Evolutionary conservation across 2,113 vertebrate genomes (phyloP).

Genomic region (Sinocyclocheilus maitianheensis): DNA sequence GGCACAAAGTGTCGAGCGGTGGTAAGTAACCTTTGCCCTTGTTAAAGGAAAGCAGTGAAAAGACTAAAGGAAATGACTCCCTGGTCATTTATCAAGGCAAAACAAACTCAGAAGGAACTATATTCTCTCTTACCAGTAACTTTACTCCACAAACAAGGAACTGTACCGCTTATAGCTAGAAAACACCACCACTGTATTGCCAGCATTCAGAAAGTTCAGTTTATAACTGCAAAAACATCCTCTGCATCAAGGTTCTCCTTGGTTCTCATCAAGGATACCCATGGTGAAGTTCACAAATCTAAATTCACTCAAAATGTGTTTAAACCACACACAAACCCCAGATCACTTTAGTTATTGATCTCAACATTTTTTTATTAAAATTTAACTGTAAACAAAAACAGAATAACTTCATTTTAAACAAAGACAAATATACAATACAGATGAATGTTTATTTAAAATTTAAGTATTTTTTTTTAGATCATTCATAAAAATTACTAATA

Average conservation of each 20-base stretch:
- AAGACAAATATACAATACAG: not conserved
- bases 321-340: not conserved
- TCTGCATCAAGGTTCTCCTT: not conserved
- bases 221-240: not conserved
- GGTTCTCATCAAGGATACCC: too few relatives aligned
- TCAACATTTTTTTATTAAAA: not conserved
- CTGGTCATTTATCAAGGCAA: not conserved
- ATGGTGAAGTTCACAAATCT: not conserved
- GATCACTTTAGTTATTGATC: not conserved
- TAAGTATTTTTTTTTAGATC: too few relatives aligned
- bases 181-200: conserved; percentile 1
- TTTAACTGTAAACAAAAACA: not conserved
- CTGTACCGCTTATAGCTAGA: conserved; percentile 14
- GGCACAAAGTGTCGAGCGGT: not conserved
- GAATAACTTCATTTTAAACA: not conserved
- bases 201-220: conserved; percentile 12
- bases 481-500: not conserved
- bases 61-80: not conserved
- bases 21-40: not conserved
- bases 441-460: not conserved
- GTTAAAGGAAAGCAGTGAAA: conserved; percentile 14
- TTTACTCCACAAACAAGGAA: not conserved
- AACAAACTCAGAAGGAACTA: not conserved
- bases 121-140: conserved; percentile 10
- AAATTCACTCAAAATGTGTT: not conserved